Conservation (phyloP, 2,888 invertebrate genomes). For the Nasonia oneida region DNA sequence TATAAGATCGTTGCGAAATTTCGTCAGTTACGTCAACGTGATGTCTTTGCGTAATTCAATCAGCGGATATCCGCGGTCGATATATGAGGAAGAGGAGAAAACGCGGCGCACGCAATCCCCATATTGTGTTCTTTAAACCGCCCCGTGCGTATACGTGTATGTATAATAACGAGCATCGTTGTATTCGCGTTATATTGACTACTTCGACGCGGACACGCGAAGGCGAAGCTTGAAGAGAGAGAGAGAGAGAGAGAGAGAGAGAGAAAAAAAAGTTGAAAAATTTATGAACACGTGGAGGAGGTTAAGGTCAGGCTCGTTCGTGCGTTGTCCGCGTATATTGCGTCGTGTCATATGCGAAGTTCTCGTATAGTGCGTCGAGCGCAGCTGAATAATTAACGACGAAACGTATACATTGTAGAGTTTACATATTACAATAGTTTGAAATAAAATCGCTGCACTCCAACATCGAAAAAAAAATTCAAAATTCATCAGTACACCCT, state of each 20-base stretch:
- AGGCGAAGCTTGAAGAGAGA: neutral
- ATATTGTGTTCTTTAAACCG: constrained; percentile 1
- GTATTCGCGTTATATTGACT: neutral
- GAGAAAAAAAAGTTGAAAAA: constrained; percentile 10
- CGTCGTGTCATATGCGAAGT: neutral
- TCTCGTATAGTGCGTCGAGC: neutral
- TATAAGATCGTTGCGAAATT: constrained; percentile 15
- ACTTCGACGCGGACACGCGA: neutral
- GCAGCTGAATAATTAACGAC: too few species aligned
- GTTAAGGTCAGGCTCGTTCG: constrained; percentile 39
- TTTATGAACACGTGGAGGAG: neutral
- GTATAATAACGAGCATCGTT: neutral
- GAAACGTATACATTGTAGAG: too few species aligned
- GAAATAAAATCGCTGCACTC: too few species aligned
- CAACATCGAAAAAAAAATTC: neutral
- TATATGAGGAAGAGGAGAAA: constrained; percentile 23
- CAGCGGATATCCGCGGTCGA: constrained; percentile 59
- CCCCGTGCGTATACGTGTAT: neutral
- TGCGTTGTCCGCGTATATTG: neutral
- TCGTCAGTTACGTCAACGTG: constrained; percentile 16
- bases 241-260: neutral
- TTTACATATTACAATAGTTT: too few species aligned
- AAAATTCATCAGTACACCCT: neutral
- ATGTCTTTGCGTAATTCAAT: constrained; percentile 36
- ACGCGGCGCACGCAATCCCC: neutral